Evolutionary conservation across 1,140 invertebrate genomes (phyloP).

Genomic region (Panagrolaimus sp.): DNA sequence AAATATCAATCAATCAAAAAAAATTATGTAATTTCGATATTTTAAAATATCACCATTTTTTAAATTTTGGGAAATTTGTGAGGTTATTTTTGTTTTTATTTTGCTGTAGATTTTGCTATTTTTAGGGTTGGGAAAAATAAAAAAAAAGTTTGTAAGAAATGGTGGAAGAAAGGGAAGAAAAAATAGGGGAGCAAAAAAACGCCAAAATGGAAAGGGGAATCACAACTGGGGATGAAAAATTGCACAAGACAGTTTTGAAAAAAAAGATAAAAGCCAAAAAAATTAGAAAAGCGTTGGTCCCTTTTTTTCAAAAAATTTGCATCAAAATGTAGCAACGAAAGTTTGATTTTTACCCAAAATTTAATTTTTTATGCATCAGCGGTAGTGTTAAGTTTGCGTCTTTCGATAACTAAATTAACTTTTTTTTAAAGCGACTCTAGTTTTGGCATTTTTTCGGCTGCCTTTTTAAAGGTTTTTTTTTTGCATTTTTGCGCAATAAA

Average conservation of each 20-base stretch:
- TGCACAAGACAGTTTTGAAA: conserved; percentile 8
- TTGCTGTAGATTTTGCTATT: not conserved
- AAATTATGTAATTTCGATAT: not conserved
- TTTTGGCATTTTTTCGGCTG: too few species aligned
- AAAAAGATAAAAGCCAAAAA: conserved; percentile 10
- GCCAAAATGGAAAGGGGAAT: not conserved
- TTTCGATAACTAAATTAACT: not conserved
- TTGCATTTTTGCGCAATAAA: not conserved
- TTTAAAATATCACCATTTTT: not conserved
- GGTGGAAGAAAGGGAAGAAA: too few species aligned
- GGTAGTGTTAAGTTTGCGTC: not conserved
- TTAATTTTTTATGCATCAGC: not conserved
- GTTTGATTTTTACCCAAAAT: not conserved
- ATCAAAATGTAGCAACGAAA: not conserved
- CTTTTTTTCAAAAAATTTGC: not conserved
- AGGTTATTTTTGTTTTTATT: not conserved
- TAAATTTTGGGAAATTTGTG: not conserved
- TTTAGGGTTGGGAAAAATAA: not conserved
- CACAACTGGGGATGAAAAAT: not conserved
- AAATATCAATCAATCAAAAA: not conserved
- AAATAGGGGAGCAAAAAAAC: not conserved
- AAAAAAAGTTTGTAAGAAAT: not conserved
- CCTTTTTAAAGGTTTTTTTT: too few species aligned
- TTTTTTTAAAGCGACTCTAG: not conserved
- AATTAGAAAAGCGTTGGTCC: not conserved